Evolutionary conservation across 2,113 vertebrate species (phyloP).

Genomic region (Promerops cafer): DNA sequence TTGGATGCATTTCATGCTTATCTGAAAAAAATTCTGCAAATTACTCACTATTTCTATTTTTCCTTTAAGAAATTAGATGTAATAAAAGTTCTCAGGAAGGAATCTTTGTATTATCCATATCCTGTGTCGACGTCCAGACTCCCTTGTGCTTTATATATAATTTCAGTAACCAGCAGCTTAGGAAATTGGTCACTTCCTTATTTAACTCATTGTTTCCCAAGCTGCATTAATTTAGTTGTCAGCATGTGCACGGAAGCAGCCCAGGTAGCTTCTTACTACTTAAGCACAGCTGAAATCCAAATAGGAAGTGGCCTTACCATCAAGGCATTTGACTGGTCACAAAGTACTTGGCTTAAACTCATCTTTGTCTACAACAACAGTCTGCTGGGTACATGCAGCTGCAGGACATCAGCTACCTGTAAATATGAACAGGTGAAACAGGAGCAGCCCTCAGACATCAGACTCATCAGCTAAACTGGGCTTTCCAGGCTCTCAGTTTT

Average conservation of each 20-base stretch:
- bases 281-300: neutral
- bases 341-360: neutral
- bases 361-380: neutral
- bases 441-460: neutral
- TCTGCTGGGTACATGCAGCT: neutral
- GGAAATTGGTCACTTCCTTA: neutral
- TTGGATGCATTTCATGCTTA: conserved; percentile 13
- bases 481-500: neutral
- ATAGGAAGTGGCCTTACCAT: neutral
- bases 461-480: neutral
- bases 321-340: neutral
- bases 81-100: neutral
- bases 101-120: neutral
- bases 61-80: neutral
- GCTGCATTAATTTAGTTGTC: neutral
- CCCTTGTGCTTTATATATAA: neutral
- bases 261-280: neutral
- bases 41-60: conserved; percentile 11
- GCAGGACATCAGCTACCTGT: neutral
- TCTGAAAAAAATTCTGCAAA: conserved; percentile 18
- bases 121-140: neutral
- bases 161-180: neutral
- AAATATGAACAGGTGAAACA: neutral
- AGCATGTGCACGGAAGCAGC: neutral
- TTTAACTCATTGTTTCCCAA: neutral